Conservation (phyloP, 1,140 invertebrate species). For the Acyrthosiphon pisum region DNA sequence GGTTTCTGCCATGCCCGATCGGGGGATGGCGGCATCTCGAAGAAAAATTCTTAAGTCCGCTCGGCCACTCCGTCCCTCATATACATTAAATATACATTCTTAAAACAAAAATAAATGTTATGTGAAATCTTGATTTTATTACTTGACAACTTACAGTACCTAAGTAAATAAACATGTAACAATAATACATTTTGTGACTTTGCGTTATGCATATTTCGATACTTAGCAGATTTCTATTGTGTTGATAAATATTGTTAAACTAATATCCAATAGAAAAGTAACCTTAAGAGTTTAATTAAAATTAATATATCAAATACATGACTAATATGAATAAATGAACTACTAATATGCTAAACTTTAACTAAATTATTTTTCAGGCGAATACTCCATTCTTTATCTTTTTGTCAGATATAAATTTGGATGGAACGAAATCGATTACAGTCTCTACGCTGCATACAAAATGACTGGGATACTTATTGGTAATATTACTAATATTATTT, state of each 20-base stretch:
- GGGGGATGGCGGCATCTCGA: background rate
- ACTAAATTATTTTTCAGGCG: slow-evolving; percentile 57
- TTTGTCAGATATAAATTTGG: slow-evolving; percentile 60
- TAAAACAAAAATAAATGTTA: background rate
- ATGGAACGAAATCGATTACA: slow-evolving; percentile 60
- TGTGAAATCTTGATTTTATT: background rate
- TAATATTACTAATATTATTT: slow-evolving; percentile 6
- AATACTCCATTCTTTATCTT: slow-evolving; percentile 60
- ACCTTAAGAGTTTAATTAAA: background rate
- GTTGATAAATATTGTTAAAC: background rate
- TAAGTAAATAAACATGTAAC: no score
- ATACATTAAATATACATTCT: background rate
- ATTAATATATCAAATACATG: background rate
- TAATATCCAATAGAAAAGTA: background rate
- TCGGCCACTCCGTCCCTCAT: no score
- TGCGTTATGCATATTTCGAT: background rate
- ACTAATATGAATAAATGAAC: background rate
- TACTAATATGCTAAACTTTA: background rate
- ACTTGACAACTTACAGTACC: background rate
- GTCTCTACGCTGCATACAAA: slow-evolving; percentile 59
- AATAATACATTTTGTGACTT: background rate
- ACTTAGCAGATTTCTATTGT: background rate
- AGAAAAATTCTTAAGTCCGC: no score
- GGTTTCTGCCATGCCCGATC: no score
- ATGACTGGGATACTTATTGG: slow-evolving; percentile 59